These are phyloP conservation scores for Pseudomyrmex pallidus DNA, from an alignment of 1,140 invertebrate genomes.

Conservation along the genomic window DNA sequence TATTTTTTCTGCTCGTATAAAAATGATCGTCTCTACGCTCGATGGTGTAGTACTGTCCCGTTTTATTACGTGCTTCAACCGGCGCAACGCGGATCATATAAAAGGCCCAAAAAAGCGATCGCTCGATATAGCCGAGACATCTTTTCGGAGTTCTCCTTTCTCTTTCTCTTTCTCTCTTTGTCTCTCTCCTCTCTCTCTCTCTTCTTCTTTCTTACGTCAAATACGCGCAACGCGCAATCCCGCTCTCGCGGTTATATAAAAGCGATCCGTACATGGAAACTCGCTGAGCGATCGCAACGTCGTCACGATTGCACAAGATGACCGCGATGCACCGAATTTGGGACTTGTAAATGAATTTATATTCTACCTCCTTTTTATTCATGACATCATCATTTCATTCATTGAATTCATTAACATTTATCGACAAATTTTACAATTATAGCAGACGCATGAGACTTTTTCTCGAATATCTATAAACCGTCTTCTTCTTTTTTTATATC, in stretches of 20 bases:
- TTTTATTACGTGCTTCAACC: constrained; percentile 54
- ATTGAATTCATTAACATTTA: constrained; percentile 1
- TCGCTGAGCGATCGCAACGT: too few relatives aligned
- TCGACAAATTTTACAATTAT: constrained; percentile 3
- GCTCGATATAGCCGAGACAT: constrained; percentile 38
- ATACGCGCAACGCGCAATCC: constrained; percentile 47
- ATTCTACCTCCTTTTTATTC: constrained; percentile 17
- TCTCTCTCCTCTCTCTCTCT: neutral
- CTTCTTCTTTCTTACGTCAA: constrained; percentile 15
- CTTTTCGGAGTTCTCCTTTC: constrained; percentile 26
- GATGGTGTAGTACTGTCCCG: constrained; percentile 15
- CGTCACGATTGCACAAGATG: constrained; percentile 17
- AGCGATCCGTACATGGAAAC: constrained; percentile 59
- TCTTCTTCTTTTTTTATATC: neutral
- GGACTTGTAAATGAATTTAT: constrained; percentile 52
- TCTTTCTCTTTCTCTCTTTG: neutral
- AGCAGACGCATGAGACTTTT: constrained; percentile 19
- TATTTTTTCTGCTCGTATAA: constrained; percentile 46
- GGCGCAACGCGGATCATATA: constrained; percentile 23
- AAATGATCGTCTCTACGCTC: constrained; percentile 42
- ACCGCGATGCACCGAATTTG: constrained; percentile 62
- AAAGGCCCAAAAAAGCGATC: constrained; percentile 40
- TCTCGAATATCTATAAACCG: neutral
- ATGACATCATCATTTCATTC: constrained; percentile 19
- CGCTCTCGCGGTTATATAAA: constrained; percentile 56